Conservation (phyloP, 2,888 invertebrate genomes). For the Eupithecia subfuscata region DNA sequence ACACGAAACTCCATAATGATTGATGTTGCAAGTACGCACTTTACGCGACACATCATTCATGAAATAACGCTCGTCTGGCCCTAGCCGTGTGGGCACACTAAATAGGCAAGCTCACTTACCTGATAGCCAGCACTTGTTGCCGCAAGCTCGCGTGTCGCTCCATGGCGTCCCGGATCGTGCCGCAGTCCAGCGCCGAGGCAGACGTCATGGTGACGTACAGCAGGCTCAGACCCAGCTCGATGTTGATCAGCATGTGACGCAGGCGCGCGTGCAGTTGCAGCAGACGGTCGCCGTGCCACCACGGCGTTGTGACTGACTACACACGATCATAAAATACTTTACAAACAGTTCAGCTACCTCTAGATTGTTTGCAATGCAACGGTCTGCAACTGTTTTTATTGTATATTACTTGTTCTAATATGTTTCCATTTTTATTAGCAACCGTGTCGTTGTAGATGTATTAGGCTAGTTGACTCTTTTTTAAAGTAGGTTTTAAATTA, state of each 20-base stretch:
- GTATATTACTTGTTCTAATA: too few species aligned
- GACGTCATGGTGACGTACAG: slow-evolving; percentile 85
- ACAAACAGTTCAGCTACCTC: background rate
- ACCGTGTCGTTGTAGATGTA: too few species aligned
- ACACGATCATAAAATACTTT: background rate
- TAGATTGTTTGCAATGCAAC: too few species aligned
- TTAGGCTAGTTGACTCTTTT: too few species aligned
- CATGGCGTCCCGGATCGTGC: slow-evolving; percentile 68
- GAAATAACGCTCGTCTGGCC: background rate
- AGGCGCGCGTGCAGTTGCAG: slow-evolving; percentile 60
- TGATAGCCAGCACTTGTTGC: slow-evolving; percentile 60
- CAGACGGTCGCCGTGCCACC: slow-evolving; percentile 55
- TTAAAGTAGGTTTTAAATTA: too few species aligned
- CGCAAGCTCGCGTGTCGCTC: slow-evolving; percentile 60
- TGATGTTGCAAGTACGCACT: too few species aligned
- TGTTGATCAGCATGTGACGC: slow-evolving; percentile 60
- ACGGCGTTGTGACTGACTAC: slow-evolving; percentile 7
- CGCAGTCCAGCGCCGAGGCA: slow-evolving; percentile 82
- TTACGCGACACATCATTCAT: background rate
- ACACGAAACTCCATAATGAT: too few species aligned
- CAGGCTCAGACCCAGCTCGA: slow-evolving; percentile 83
- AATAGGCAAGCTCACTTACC: slow-evolving; percentile 48
- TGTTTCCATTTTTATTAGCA: too few species aligned
- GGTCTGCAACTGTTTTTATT: too few species aligned
- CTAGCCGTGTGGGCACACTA: too few species aligned